Percentiles rank a stretch among this genome's conserved stretches.
phyloP scores from a whole-genome alignment of 2,888 invertebrate genomes.

The Allolobophora icterica region DNA sequence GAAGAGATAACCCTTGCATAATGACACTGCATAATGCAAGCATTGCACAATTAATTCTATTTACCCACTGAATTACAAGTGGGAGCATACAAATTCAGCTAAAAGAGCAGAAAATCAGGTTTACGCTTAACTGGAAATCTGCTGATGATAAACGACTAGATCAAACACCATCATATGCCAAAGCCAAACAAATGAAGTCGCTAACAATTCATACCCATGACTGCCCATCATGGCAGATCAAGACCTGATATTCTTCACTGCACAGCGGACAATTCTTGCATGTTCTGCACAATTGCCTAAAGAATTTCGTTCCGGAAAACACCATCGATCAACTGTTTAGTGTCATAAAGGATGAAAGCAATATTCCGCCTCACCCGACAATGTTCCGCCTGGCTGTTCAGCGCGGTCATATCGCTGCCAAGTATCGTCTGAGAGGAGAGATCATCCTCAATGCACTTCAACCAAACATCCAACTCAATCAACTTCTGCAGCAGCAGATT shows the following conservation, averaged over 20 bases:
- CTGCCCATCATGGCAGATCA: not conserved
- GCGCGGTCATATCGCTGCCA: not conserved
- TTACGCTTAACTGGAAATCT: not conserved
- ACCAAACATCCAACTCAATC: conserved; percentile 14
- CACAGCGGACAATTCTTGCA: not conserved
- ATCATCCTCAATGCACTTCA: not conserved
- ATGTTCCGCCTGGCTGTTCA: not conserved
- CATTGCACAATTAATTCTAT: too few species aligned
- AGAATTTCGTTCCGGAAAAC: not conserved
- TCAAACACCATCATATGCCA: not conserved
- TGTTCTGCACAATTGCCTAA: not conserved
- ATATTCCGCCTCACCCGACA: not conserved
- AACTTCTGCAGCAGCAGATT: conserved; percentile 11
- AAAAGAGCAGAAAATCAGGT: not conserved
- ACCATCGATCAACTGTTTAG: not conserved
- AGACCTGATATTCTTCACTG: not conserved
- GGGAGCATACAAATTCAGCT: not conserved
- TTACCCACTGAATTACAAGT: not conserved
- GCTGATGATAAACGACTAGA: not conserved
- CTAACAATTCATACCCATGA: not conserved
- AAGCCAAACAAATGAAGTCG: not conserved
- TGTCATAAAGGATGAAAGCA: not conserved
- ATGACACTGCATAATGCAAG: not conserved
- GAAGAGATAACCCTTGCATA: not conserved
- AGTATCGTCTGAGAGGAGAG: not conserved